phyloP scores from a whole-genome alignment of 2,113 vertebrate genomes.

The Pandion haliaetus region DNA sequence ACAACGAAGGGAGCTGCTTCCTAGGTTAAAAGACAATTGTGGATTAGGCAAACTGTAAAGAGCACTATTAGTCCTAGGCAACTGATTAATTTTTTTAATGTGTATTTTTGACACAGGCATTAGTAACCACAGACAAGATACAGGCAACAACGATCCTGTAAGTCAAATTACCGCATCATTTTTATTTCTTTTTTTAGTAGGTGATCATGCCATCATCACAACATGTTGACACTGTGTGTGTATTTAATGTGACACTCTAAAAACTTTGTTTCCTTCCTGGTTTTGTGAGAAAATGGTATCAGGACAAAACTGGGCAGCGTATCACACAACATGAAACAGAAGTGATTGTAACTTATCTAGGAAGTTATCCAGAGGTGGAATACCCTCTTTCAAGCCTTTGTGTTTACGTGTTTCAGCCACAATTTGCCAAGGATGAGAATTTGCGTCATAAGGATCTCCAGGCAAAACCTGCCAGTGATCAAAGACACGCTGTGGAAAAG shows the following conservation, averaged over 20 bases:
- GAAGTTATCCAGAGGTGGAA: constrained; percentile 53
- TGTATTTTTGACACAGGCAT: background rate
- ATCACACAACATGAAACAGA: background rate
- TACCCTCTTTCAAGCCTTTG: constrained; percentile 60
- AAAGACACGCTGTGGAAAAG: constrained; percentile 61
- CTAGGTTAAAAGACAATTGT: background rate
- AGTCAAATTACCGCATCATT: background rate
- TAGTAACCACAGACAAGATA: background rate
- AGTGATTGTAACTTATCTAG: constrained; percentile 38
- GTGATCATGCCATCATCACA: background rate
- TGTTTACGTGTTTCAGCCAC: constrained; percentile 41
- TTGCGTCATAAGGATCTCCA: constrained; percentile 36
- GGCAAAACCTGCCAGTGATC: constrained; percentile 66
- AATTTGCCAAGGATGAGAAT: constrained; percentile 22
- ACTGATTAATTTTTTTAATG: background rate
- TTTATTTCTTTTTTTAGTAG: background rate
- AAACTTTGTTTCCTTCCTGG: background rate
- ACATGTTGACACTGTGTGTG: background rate
- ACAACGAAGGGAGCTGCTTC: background rate
- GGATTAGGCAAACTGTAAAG: background rate
- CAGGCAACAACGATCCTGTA: background rate
- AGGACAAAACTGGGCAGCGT: background rate
- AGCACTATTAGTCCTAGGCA: background rate
- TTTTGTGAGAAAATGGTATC: background rate
- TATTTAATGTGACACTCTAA: background rate